Base-by-base conservation (phyloP, 2,888 invertebrate genomes). In the Iphiclides podalirius region DNA sequence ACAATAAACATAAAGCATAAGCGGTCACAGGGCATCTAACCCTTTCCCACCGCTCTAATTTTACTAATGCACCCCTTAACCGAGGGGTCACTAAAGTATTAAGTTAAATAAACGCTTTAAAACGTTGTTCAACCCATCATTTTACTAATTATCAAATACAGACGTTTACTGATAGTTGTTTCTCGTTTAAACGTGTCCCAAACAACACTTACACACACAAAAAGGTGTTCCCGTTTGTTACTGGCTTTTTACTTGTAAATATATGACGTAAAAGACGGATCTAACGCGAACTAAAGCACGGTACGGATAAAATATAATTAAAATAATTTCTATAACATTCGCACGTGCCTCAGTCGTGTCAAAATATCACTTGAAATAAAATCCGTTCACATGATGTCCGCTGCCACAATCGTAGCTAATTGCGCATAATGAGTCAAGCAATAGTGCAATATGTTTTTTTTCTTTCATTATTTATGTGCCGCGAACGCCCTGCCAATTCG, bases 31-130 rank as follows among this genome's bases (percentile, higher is more conserved):
- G 55, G 49, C 45, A 52, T 65, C 17, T 33, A 86, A 85, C 87
- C 87, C 84, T 85, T 88, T 87, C 88, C 86, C 88, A 88, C 83
- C 82, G 79, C 83, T 88, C 87, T 87, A 85, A 81, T 85, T 87
- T 87, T 85, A 86, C 87, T 85, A 86, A 86, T 84, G 84, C 76
- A 74, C 67, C 74, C 71, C 54, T 68, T 67, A 74, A 75, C 72
- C 71, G 70, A 70, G 77, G 83, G 85, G 83, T 73, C 72, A 76
- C 60, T 74, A 73, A 53, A 76, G 72, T 76, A 75, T 74, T 67
- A 66, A 59, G 69, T 77, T 76, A 75, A 77, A 81, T 77, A 81
- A 75, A 82, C 63, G 76, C 73, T 73, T 75, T 71, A 67, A 74
- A 79, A 75, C 64, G 61, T 56, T 78, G 70, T 79, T 82, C 77